A percentile compares a stretch with the other conserved stretches of the same genome.
These are phyloP conservation scores for Axea sp. DNA, from an alignment of 2,888 invertebrate species.

Conservation along the genomic window DNA sequence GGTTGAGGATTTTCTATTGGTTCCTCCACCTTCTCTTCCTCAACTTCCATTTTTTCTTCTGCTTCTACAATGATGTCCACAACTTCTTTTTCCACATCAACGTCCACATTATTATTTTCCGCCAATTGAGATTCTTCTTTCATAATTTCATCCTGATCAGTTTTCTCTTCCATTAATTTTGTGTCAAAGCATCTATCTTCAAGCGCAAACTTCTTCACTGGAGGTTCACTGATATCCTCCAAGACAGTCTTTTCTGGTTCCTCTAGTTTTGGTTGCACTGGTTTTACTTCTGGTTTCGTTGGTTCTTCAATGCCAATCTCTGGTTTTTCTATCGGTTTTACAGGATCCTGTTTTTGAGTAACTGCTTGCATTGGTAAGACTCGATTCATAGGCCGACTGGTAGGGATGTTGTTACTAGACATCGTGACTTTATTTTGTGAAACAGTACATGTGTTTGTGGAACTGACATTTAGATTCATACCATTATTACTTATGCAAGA, in stretches of 20 bases:
- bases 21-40: not conserved
- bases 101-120: conserved; percentile 41
- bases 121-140: conserved; percentile 9
- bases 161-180: conserved; percentile 19
- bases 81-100: conserved; percentile 61
- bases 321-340: conserved; percentile 68
- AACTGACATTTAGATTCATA: conserved; percentile 60
- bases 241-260: conserved; percentile 43
- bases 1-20: conserved; percentile 38
- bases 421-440: conserved; percentile 77
- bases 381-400: conserved; percentile 87
- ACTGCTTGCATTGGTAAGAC: conserved; percentile 89
- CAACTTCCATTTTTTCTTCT: conserved; percentile 52
- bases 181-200: not conserved
- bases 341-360: conserved; percentile 81
- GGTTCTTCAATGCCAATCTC: conserved; percentile 72
- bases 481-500: conserved; percentile 63
- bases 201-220: conserved; percentile 28
- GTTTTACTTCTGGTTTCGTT: conserved; percentile 71
- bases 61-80: too few relatives aligned
- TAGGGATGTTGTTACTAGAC: conserved; percentile 71
- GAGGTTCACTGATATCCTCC: conserved; percentile 9
- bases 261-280: conserved; percentile 64
- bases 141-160: conserved; percentile 1
- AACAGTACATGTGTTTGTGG: conserved; percentile 78